Evolutionary conservation across 2,888 invertebrate species (phyloP).

Genomic region (Metacarcinus magister): DNA sequence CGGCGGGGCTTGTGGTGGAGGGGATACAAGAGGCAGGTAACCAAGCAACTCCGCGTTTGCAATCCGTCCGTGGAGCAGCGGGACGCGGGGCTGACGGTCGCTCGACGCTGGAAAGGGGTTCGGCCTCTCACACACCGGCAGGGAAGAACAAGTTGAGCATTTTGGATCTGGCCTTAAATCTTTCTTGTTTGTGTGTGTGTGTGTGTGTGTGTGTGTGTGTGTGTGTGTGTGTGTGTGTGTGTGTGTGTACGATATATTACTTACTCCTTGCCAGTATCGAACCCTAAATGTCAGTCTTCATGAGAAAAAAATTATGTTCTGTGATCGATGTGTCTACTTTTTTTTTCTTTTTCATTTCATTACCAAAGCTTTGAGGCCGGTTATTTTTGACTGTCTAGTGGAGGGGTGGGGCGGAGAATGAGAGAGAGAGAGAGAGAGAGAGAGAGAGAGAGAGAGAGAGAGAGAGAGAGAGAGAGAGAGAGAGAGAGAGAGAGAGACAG

Average conservation of each 20-base stretch:
- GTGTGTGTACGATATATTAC: not conserved
- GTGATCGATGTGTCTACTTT: not conserved
- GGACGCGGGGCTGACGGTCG: not conserved
- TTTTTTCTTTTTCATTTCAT: not conserved
- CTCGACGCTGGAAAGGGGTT: not conserved
- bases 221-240: slow-evolving; percentile 53
- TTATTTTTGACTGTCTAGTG: not conserved
- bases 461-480: slow-evolving; percentile 66
- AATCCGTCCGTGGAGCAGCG: not conserved
- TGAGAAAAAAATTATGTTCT: not conserved
- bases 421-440: slow-evolving; percentile 46
- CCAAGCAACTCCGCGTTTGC: not conserved
- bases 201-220: not conserved
- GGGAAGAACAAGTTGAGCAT: slow-evolving; percentile 26
- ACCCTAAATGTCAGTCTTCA: not conserved
- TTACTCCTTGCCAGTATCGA: not conserved
- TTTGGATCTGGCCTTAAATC: slow-evolving; percentile 27
- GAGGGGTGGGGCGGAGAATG: not conserved
- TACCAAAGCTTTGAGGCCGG: not conserved
- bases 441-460: slow-evolving; percentile 56
- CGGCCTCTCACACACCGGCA: not conserved
- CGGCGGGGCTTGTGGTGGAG: not conserved
- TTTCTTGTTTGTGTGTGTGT: not conserved
- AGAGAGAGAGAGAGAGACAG: not conserved
- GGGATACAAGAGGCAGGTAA: not conserved